Conservation (phyloP, 2,797 vertebrate genomes). For the Ciconia nigra region DNA sequence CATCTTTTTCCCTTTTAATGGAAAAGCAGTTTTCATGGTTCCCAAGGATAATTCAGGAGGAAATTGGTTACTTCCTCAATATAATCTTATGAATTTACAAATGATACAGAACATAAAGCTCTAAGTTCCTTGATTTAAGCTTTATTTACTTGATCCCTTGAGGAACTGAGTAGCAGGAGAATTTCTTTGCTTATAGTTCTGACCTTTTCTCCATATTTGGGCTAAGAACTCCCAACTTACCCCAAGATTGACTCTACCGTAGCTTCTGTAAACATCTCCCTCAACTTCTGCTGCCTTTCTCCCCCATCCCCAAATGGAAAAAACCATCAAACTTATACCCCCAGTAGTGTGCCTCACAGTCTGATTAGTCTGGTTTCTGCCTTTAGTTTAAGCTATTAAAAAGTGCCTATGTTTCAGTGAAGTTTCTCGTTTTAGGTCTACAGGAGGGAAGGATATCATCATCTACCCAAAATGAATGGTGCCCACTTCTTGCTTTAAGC, state of each 20-base stretch:
- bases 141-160: neutral
- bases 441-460: neutral
- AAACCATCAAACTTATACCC: neutral
- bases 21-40: neutral
- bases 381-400: neutral
- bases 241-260: neutral
- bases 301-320: neutral
- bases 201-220: neutral
- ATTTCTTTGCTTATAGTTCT: neutral
- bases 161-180: neutral
- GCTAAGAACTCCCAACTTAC: neutral
- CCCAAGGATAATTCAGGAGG: neutral
- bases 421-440: neutral
- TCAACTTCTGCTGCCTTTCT: neutral
- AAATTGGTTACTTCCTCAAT: neutral
- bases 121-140: neutral
- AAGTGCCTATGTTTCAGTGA: neutral
- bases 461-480: neutral
- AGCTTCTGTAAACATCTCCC: neutral
- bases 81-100: neutral
- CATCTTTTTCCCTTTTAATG: neutral
- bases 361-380: neutral
- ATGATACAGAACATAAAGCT: neutral
- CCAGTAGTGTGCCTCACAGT: neutral
- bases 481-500: neutral